Evolutionary conservation across 2,888 invertebrate genomes (phyloP).

Genomic region (Acleris laterana): DNA sequence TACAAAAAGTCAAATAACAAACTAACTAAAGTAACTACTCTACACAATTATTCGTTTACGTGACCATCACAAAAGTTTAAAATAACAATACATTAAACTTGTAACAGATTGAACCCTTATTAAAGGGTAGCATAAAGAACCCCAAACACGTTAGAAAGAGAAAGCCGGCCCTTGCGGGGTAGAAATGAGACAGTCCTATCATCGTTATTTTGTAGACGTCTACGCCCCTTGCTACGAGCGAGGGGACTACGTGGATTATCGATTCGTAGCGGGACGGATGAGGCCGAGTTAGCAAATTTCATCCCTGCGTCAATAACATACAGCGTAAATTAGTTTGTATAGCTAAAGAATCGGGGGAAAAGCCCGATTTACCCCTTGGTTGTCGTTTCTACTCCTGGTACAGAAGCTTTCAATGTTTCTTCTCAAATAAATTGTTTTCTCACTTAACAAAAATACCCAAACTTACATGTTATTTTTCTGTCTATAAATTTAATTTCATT

Average conservation of each 20-base stretch:
- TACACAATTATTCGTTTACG: too few relatives aligned
- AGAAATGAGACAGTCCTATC: slow-evolving; percentile 50
- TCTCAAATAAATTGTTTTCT: slow-evolving; percentile 1
- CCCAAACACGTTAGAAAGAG: slow-evolving; percentile 17
- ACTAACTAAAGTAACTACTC: too few relatives aligned
- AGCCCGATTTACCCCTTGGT: slow-evolving; percentile 21
- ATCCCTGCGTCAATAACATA: slow-evolving; percentile 26
- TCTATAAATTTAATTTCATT: neutral
- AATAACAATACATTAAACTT: neutral
- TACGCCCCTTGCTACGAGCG: slow-evolving; percentile 63
- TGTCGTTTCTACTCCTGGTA: slow-evolving; percentile 40
- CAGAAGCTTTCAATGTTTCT: slow-evolving; percentile 11
- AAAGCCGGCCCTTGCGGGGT: slow-evolving; percentile 39
- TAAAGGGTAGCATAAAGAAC: neutral
- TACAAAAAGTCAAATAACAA: too few relatives aligned
- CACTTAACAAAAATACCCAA: neutral
- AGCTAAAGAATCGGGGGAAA: slow-evolving; percentile 25
- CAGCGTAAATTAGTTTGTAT: slow-evolving; percentile 37
- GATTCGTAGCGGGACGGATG: slow-evolving; percentile 52
- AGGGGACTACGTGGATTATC: slow-evolving; percentile 55
- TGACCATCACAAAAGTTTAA: too few relatives aligned
- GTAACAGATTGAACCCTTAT: neutral
- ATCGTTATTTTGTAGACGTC: slow-evolving; percentile 38
- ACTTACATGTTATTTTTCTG: neutral
- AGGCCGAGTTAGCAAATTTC: slow-evolving; percentile 26